Percentiles rank a stretch among this genome's conserved stretches.
phyloP scores from a whole-genome alignment of 2,888 invertebrate genomes.

The Sisyra terminalis region DNA sequence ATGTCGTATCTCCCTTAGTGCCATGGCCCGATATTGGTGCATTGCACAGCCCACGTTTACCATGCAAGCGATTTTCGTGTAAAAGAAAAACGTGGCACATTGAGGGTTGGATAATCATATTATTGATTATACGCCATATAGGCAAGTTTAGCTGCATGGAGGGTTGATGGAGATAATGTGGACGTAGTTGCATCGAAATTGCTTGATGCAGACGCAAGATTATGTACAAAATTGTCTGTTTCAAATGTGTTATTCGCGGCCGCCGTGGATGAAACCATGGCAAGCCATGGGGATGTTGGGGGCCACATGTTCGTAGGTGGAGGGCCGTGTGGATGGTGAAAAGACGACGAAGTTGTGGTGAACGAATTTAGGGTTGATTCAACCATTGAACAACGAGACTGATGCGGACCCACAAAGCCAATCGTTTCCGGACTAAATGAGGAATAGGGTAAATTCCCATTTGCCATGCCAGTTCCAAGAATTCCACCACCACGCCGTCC shows the following conservation, averaged over 20 bases:
- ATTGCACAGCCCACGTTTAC: too few species aligned
- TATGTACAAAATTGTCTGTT: constrained; percentile 3
- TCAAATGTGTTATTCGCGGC: not conserved
- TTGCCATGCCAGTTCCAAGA: not conserved
- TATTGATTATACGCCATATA: constrained; percentile 7
- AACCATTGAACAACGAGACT: not conserved
- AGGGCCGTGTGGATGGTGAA: too few species aligned
- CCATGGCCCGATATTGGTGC: too few species aligned
- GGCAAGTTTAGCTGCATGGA: constrained; percentile 2
- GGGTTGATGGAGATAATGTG: not conserved
- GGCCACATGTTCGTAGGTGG: not conserved
- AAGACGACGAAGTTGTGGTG: too few species aligned
- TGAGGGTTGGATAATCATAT: too few species aligned
- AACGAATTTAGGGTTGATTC: not conserved
- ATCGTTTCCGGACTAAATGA: not conserved
- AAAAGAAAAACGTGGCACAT: too few species aligned
- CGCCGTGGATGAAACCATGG: not conserved
- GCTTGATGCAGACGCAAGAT: not conserved
- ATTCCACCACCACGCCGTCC: not conserved
- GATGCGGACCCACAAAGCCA: not conserved
- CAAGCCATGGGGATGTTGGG: not conserved
- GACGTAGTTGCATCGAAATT: not conserved
- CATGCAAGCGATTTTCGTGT: too few species aligned
- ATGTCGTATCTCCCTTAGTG: too few species aligned
- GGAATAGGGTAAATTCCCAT: not conserved